Conservation (phyloP, 1,140 invertebrate genomes). For the Heliconius melpomene region DNA sequence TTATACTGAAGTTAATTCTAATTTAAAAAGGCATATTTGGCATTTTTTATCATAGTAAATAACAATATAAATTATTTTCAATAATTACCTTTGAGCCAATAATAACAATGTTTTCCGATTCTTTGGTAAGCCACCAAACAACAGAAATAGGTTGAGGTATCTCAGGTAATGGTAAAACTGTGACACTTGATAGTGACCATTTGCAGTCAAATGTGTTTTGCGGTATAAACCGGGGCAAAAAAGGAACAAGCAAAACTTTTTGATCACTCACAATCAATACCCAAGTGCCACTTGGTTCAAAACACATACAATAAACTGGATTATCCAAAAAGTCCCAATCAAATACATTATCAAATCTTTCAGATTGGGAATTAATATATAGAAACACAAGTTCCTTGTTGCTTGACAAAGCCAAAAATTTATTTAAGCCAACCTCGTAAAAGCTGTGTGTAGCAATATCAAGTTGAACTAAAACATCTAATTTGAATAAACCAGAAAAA, state of each 20-base stretch:
- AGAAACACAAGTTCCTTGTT: conserved; percentile 71
- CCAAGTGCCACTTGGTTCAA: conserved; percentile 77
- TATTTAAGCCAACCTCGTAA: conserved; percentile 73
- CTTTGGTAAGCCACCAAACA: conserved; percentile 74
- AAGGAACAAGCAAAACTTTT: conserved; percentile 69
- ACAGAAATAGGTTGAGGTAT: conserved; percentile 63
- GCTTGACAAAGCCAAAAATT: conserved; percentile 68
- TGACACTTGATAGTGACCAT: conserved; percentile 72
- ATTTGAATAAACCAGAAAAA: conserved; percentile 66
- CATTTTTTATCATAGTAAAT: background rate
- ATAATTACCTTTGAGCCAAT: conserved; percentile 67
- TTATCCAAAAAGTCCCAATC: conserved; percentile 76
- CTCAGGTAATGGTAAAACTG: conserved; percentile 62
- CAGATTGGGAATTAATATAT: conserved; percentile 63
- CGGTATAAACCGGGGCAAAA: conserved; percentile 67
- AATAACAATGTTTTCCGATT: conserved; percentile 72
- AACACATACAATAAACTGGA: conserved; percentile 73
- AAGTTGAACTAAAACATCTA: conserved; percentile 68
- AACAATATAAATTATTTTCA: background rate
- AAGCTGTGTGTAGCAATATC: conserved; percentile 68
- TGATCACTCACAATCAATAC: conserved; percentile 69
- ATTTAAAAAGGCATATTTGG: too few species aligned
- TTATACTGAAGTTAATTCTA: too few species aligned
- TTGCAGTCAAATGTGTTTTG: conserved; percentile 72
- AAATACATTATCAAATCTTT: conserved; percentile 65